phyloP scores from a whole-genome alignment of 2,888 invertebrate species.

The Platycheirus albimanus region DNA sequence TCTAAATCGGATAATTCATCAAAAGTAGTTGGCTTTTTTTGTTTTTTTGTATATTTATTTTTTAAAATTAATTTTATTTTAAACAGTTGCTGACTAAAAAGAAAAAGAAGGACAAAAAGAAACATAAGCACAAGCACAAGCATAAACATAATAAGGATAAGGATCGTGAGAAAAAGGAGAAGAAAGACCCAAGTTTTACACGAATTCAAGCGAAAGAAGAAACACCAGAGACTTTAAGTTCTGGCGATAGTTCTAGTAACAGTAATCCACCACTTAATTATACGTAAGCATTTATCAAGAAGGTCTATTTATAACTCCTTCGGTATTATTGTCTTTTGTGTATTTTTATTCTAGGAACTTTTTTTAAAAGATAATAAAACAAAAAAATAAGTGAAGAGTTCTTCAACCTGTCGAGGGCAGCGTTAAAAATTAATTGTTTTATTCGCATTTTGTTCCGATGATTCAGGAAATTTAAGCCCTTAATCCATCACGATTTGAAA shows the following conservation, averaged over 20 bases:
- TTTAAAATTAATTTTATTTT: too few species aligned
- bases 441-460: too few species aligned
- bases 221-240: constrained; percentile 82
- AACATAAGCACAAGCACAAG: constrained; percentile 95
- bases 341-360: constrained; percentile 45
- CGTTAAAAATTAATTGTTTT: background rate
- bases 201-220: constrained; percentile 80
- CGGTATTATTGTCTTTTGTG: constrained; percentile 7
- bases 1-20: constrained; percentile 84
- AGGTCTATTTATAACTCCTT: constrained; percentile 9
- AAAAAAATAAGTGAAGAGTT: constrained; percentile 3
- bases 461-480: too few species aligned
- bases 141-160: constrained; percentile 90
- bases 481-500: too few species aligned
- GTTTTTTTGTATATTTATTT: too few species aligned
- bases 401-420: background rate
- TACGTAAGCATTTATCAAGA: constrained; percentile 53
- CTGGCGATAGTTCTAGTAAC: constrained; percentile 82
- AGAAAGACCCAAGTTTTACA: constrained; percentile 80
- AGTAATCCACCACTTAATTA: constrained; percentile 79
- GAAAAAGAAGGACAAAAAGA: constrained; percentile 90
- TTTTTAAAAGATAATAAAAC: constrained; percentile 33
- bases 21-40: constrained; percentile 83
- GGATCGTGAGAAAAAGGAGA: constrained; percentile 83
- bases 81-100: constrained; percentile 89